Evolutionary conservation across 92 coral and sea anemone species (phyloP).

Genomic region (Paramuricea clavata): DNA sequence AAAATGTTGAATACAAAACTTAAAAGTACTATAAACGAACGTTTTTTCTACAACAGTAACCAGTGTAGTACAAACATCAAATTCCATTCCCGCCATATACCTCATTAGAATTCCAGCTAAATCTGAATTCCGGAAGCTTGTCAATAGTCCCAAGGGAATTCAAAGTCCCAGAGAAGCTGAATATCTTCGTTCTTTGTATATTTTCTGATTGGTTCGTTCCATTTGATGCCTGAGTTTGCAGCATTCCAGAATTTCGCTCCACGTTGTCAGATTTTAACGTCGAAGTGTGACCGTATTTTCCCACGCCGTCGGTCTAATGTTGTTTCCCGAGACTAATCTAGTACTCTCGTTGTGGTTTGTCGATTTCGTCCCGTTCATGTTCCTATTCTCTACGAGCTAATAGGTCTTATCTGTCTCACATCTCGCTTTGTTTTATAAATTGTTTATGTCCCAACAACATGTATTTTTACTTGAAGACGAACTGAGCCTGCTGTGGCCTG

Average conservation of each 20-base stretch:
- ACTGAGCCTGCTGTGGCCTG: neutral
- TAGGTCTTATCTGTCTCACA: conserved; percentile 18
- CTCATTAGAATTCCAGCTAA: conserved; percentile 43
- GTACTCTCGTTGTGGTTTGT: neutral
- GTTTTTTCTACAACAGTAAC: neutral
- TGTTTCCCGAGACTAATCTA: neutral
- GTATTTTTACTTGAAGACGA: neutral
- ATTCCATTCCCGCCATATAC: neutral
- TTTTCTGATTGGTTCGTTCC: conserved; percentile 23
- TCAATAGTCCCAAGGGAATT: conserved; percentile 31
- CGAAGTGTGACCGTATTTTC: neutral
- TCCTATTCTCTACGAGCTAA: neutral
- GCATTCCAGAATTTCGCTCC: conserved; percentile 24
- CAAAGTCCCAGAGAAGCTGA: conserved; percentile 36
- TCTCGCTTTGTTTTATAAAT: conserved; percentile 12
- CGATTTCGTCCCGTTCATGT: conserved; percentile 26
- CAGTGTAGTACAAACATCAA: neutral
- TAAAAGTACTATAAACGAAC: neutral
- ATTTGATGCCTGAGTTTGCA: conserved; percentile 26
- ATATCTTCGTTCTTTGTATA: conserved; percentile 1
- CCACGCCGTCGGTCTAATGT: neutral
- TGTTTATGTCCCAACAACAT: conserved; percentile 26
- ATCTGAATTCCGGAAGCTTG: conserved; percentile 21
- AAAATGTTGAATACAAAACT: neutral
- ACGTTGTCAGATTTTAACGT: neutral